Conservation (phyloP, 2,113 vertebrate species). For the Megaceryle torquata region DNA sequence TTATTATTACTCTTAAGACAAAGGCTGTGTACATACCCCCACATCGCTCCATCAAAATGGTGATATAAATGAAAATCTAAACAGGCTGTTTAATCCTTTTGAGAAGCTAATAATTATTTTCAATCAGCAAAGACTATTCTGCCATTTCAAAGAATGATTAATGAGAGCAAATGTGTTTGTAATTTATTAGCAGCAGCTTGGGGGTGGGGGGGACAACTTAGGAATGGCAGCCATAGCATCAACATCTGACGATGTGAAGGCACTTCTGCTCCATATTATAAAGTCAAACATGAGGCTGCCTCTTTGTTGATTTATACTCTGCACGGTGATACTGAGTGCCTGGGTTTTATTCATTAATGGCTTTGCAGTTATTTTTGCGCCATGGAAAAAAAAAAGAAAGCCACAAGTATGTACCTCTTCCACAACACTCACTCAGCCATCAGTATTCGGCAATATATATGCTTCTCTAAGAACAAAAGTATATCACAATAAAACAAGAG, state of each 20-base stretch:
- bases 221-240: conserved; percentile 42
- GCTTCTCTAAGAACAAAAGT: conserved; percentile 17
- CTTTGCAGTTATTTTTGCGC: conserved; percentile 21
- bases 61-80: conserved; percentile 75
- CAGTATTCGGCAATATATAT: neutral
- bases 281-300: conserved; percentile 43
- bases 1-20: conserved; percentile 72
- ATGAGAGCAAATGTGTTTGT: conserved; percentile 70
- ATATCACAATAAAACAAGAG: conserved; percentile 31
- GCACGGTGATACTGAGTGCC: neutral
- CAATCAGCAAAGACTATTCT: conserved; percentile 75
- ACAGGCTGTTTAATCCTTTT: conserved; percentile 72
- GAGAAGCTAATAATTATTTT: conserved; percentile 78
- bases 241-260: conserved; percentile 48
- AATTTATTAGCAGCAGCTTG: conserved; percentile 54
- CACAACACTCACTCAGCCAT: neutral
- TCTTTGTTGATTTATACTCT: conserved; percentile 54
- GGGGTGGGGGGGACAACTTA: neutral
- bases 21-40: conserved; percentile 61
- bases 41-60: conserved; percentile 73
- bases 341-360: conserved; percentile 41
- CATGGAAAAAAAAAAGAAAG: conserved; percentile 10
- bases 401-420: neutral
- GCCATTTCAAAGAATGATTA: conserved; percentile 74
- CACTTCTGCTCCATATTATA: conserved; percentile 50